Evolutionary conservation across 2,888 invertebrate genomes (phyloP).

Genomic region (Hemistola chrysoprasaria): DNA sequence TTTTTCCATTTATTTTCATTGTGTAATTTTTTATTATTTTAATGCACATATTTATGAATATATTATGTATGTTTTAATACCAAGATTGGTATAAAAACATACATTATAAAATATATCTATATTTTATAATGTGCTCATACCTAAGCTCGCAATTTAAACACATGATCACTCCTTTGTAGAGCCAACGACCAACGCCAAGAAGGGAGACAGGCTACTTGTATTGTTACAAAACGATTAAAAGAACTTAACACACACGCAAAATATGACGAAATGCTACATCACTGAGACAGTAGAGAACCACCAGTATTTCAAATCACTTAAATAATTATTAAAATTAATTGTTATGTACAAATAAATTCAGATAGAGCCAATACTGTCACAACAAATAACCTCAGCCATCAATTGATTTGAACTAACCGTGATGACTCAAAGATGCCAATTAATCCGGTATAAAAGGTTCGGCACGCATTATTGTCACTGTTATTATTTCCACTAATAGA

Average conservation of each 20-base stretch:
- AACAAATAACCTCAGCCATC: conserved; percentile 79
- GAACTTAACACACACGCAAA: conserved; percentile 10
- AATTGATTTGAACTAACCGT: conserved; percentile 70
- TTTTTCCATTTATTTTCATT: not conserved
- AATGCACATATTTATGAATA: too few relatives aligned
- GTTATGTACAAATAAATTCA: conserved; percentile 57
- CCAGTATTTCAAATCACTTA: conserved; percentile 1
- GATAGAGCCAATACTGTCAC: conserved; percentile 65
- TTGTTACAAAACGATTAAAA: conserved; percentile 24
- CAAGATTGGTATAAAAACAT: too few relatives aligned
- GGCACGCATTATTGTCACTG: conserved; percentile 80
- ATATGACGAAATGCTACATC: conserved; percentile 2
- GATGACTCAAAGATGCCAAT: conserved; percentile 70
- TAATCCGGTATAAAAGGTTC: conserved; percentile 75
- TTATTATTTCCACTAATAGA: conserved; percentile 60
- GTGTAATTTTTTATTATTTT: too few relatives aligned
- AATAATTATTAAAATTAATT: conserved; percentile 33
- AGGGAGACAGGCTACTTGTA: conserved; percentile 37
- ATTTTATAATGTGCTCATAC: too few relatives aligned
- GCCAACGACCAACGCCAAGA: conserved; percentile 61
- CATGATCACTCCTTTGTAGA: conserved; percentile 43
- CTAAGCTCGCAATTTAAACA: conserved; percentile 4
- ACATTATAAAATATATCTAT: too few relatives aligned
- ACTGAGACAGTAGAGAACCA: conserved; percentile 9
- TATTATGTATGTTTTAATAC: too few relatives aligned